Conservation (phyloP, 2,797 vertebrate species). For the Notamacropus eugenii region DNA sequence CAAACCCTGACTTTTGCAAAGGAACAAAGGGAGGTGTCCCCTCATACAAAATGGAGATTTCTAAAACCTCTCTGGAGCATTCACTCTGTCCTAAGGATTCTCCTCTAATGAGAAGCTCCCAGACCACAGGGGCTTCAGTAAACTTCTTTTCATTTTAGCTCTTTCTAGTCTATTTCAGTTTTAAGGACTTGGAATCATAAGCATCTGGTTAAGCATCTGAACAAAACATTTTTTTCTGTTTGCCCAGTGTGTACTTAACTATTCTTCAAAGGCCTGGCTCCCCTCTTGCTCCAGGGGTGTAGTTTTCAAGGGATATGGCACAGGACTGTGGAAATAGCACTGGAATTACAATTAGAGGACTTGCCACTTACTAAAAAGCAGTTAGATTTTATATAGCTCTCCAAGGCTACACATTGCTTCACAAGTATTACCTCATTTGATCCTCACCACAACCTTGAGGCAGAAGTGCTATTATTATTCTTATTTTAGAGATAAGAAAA, state of each 20-base stretch:
- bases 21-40: background rate
- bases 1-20: background rate
- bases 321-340: background rate
- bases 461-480: background rate
- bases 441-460: background rate
- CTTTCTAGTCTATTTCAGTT: background rate
- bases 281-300: background rate
- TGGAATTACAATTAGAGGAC: background rate
- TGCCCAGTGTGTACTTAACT: background rate
- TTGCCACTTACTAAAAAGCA: background rate
- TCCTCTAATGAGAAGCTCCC: background rate
- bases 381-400: background rate
- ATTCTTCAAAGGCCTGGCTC: background rate
- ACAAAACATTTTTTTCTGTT: background rate
- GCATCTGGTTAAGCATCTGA: background rate
- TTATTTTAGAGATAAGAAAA: background rate
- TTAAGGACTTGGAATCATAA: background rate
- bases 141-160: background rate
- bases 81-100: background rate
- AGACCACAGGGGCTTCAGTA: background rate
- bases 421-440: background rate
- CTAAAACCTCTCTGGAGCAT: background rate
- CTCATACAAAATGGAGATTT: background rate
- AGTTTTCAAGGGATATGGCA: background rate
- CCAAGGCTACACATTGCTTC: background rate